These are phyloP conservation scores for Byasa hedistus DNA, from an alignment of 2,888 invertebrate species.

Conservation along the genomic window DNA sequence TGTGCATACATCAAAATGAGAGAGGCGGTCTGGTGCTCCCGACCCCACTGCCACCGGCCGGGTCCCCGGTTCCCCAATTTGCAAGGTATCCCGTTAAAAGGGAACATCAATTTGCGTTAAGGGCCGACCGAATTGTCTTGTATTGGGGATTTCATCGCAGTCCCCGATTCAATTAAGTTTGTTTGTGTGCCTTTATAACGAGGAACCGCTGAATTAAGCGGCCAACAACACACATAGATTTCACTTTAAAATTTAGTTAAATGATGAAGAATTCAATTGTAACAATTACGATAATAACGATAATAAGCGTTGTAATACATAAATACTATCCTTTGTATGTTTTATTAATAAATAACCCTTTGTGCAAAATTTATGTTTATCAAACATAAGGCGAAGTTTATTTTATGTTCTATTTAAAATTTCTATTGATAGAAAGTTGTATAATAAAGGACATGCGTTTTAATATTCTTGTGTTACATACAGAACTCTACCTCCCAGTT, in stretches of 20 bases:
- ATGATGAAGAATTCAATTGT: neutral
- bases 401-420: no score
- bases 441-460: no score
- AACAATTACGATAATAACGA: no score
- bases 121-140: slow-evolving; percentile 55
- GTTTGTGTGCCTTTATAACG: slow-evolving; percentile 33
- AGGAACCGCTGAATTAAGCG: slow-evolving; percentile 16
- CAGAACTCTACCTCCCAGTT: no score
- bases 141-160: slow-evolving; percentile 43
- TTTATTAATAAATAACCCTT: no score
- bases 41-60: slow-evolving; percentile 32
- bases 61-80: slow-evolving; percentile 52
- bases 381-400: no score
- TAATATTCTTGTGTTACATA: no score
- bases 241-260: neutral
- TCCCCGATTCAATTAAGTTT: slow-evolving; percentile 47
- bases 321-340: no score
- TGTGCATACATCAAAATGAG: slow-evolving; percentile 16
- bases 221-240: slow-evolving; percentile 7
- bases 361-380: no score
- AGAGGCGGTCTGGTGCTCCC: slow-evolving; percentile 36
- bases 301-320: no score
- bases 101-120: slow-evolving; percentile 55
- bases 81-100: slow-evolving; percentile 54
- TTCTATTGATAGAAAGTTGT: no score